phyloP scores from a whole-genome alignment of 2,113 vertebrate genomes.

The Conger conger region DNA sequence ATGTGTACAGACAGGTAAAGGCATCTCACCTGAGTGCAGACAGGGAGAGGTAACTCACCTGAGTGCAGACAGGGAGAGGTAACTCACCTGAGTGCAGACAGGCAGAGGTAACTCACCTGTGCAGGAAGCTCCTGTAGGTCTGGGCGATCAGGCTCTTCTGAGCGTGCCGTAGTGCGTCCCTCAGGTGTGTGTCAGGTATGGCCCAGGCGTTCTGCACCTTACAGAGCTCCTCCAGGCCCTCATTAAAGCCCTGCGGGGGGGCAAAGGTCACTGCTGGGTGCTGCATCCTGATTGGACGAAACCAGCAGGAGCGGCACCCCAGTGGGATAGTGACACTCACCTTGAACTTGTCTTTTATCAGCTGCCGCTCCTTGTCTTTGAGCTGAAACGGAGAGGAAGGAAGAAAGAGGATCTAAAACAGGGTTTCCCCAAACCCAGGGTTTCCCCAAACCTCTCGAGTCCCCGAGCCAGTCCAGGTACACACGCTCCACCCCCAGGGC shows the following conservation, averaged over 20 bases:
- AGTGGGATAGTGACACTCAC: too few relatives aligned
- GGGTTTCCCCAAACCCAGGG: too few relatives aligned
- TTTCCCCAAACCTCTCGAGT: too few relatives aligned
- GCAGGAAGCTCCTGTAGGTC: constrained; percentile 82
- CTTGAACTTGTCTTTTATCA: constrained; percentile 98
- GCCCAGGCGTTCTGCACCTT: constrained; percentile 98
- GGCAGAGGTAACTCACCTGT: constrained; percentile 69
- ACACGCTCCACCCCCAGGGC: too few relatives aligned
- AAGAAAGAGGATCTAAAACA: background rate
- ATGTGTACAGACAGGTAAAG: background rate
- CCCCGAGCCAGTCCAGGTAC: too few relatives aligned
- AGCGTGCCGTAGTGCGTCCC: constrained; percentile 83
- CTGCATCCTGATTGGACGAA: too few relatives aligned
- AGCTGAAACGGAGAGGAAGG: constrained; percentile 70
- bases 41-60: background rate
- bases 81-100: background rate
- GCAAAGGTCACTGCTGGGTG: background rate
- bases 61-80: background rate
- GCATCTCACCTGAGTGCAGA: background rate
- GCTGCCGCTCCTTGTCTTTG: constrained; percentile 95
- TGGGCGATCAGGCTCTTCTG: constrained; percentile 89
- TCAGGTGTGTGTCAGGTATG: constrained; percentile 88
- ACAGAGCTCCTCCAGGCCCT: constrained; percentile 91
- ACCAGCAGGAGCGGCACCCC: background rate
- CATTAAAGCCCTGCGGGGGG: constrained; percentile 86